phyloP scores from a whole-genome alignment of 2,888 invertebrate species.

The Leistus spinibarbis region DNA sequence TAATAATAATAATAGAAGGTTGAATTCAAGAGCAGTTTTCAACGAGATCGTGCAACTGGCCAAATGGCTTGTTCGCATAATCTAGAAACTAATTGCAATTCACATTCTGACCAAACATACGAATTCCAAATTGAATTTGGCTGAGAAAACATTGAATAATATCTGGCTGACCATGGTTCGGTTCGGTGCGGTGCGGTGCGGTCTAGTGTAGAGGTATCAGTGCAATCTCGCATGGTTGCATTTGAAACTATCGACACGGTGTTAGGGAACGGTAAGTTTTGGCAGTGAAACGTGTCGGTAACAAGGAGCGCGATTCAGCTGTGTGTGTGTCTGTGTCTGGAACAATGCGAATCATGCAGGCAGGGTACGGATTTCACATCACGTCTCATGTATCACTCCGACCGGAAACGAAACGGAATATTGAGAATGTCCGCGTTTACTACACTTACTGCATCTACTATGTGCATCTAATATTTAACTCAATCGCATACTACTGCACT shows the following conservation, averaged over 20 bases:
- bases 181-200: no score
- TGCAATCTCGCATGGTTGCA: constrained; percentile 3
- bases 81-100: neutral
- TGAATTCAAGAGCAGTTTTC: no score
- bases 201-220: no score
- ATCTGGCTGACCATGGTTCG: neutral
- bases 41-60: no score
- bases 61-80: no score
- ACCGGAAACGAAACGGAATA: constrained; percentile 8
- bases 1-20: no score
- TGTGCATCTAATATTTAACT: neutral
- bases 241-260: constrained; percentile 3
- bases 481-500: no score
- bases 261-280: neutral
- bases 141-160: neutral
- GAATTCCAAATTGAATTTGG: neutral
- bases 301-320: neutral
- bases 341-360: constrained; percentile 10
- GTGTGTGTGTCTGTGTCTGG: neutral
- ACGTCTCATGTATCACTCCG: neutral
- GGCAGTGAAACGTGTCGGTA: constrained; percentile 1
- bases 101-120: neutral
- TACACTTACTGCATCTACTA: neutral
- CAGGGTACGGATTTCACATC: constrained; percentile 5
- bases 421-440: neutral